These are phyloP conservation scores for Metridium senile DNA, from an alignment of 92 coral and sea anemone genomes.

Conservation along the genomic window DNA sequence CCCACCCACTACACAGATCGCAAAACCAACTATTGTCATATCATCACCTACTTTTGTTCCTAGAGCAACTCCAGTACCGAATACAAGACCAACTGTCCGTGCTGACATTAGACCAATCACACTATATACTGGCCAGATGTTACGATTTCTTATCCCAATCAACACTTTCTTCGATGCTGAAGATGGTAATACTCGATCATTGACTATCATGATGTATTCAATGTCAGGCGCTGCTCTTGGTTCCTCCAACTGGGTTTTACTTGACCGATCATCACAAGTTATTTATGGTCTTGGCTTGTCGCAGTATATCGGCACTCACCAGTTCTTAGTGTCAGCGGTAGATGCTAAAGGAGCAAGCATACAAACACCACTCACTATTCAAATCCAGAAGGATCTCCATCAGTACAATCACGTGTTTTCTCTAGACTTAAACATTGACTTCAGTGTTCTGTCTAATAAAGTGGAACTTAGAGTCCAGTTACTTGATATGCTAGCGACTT, in stretches of 20 bases:
- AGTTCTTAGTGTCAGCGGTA: conserved; percentile 56
- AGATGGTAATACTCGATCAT: conserved; percentile 71
- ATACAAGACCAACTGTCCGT: conserved; percentile 43
- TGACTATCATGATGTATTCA: conserved; percentile 60
- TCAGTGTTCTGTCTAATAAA: conserved; percentile 36
- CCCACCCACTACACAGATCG: conserved; percentile 50
- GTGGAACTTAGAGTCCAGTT: conserved; percentile 52
- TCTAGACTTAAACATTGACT: conserved; percentile 53
- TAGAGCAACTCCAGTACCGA: conserved; percentile 29
- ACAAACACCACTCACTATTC: conserved; percentile 26
- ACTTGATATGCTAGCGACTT: conserved; percentile 55
- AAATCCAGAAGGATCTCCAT: conserved; percentile 38
- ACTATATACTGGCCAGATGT: conserved; percentile 47
- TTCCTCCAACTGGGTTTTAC: conserved; percentile 73
- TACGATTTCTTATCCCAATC: conserved; percentile 56
- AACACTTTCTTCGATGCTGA: conserved; percentile 71
- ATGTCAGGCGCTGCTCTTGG: conserved; percentile 37
- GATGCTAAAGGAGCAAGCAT: conserved; percentile 58
- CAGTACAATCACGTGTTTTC: conserved; percentile 64
- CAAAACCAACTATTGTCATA: conserved; percentile 47
- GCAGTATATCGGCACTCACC: conserved; percentile 36
- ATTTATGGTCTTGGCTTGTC: conserved; percentile 70
- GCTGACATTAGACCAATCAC: conserved; percentile 34
- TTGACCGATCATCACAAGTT: conserved; percentile 57
- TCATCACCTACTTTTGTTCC: conserved; percentile 44